Conservation (phyloP, 2,113 vertebrate species). For the Mesoclemmys tuberculata region DNA sequence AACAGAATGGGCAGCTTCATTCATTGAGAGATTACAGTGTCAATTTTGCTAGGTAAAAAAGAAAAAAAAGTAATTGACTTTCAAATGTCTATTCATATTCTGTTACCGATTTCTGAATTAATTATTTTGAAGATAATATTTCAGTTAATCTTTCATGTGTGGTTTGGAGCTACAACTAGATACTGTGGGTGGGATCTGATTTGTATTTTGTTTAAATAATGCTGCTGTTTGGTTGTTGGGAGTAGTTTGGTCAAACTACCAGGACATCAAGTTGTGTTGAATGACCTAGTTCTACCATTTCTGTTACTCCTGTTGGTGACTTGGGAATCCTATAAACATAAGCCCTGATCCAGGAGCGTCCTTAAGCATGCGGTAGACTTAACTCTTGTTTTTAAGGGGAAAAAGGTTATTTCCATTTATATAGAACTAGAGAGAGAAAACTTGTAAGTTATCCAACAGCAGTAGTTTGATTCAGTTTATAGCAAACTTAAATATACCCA, state of each 20-base stretch:
- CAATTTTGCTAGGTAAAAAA: not conserved
- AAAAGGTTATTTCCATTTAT: not conserved
- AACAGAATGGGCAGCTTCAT: not conserved
- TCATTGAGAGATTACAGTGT: not conserved
- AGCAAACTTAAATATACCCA: not conserved
- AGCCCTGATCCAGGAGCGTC: too few relatives aligned
- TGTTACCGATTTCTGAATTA: not conserved
- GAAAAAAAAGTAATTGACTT: not conserved
- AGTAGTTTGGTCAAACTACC: not conserved
- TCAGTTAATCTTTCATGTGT: too few relatives aligned
- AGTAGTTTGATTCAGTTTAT: not conserved
- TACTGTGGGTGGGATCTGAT: too few relatives aligned
- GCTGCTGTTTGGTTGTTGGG: not conserved
- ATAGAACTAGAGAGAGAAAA: not conserved
- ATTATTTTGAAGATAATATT: not conserved
- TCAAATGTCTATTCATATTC: not conserved
- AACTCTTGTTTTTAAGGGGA: rapidly evolving
- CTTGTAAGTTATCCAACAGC: not conserved
- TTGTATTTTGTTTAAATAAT: not conserved
- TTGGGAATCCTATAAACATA: not conserved
- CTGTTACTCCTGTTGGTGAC: not conserved
- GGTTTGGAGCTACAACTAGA: not conserved
- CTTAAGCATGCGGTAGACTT: not conserved
- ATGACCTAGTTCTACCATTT: not conserved
- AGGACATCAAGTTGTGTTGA: not conserved